Evolutionary conservation across 1,140 invertebrate genomes (phyloP), one percentile per base, ranked within the genome.

Genomic region (Scaptodrosophila lebanonensis): DNA sequence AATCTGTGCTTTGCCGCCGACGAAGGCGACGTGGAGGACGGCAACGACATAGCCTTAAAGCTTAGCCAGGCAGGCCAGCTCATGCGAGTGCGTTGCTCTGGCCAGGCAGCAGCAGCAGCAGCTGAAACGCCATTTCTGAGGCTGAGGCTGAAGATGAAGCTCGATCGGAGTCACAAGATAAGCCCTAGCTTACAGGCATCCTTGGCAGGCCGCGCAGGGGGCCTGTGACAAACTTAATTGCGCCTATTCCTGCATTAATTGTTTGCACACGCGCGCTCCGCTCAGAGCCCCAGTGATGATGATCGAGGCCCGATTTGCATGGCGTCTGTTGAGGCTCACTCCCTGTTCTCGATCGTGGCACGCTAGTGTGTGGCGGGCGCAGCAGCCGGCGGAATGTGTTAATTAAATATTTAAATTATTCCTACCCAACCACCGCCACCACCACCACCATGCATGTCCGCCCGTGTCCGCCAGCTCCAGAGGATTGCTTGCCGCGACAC

Each of bases 221-320:
- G 30, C 40, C 45, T 60, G 58, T 66, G 73, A 79, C 68, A 84
- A 84, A 84, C 69, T 84, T 82, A 84, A 84, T 84, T 83, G 77
- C 71, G 72, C 68, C 77, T 68, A 77, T 83, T 84, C 72, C 62
- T 84, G 73, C 79, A 84, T 84, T 84, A 84, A 82, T 84, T 84
- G 73, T 73, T 75, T 66, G 79, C 69, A 84, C 82, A 84, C 82
- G 73, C 66, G 76, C 56, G 60, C 53, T 35, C 58, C 57, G 27
- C 63, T 60, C 47, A 6, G 5, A 6, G 27, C 5, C 27, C 5
- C 27, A 29, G 27, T 6, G 5, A 29, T 18, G 16, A 15, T 29
- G 52, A 63, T 57, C 49, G 20, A 39, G 20, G 47, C 50, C 50
- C 50, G 49, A 63, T 66, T 66, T 63, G 59, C 62, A 65, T 65